Percentiles rank a stretch among this genome's conserved stretches.
phyloP scores from a whole-genome alignment of 2,113 vertebrate species.

The Sylvilagus bachmani region DNA sequence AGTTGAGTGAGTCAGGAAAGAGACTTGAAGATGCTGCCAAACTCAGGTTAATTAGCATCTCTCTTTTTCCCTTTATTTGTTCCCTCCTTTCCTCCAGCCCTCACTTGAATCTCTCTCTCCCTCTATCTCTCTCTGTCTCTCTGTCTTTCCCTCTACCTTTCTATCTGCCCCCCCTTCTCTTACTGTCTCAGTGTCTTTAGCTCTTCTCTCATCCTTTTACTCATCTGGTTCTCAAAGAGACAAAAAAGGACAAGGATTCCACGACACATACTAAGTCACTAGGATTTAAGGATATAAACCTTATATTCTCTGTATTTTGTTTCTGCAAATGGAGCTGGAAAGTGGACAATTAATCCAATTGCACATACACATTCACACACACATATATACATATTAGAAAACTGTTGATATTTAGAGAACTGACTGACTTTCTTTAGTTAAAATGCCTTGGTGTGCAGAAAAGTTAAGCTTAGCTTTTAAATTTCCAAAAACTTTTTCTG shows the following conservation, averaged over 20 bases:
- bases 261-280: background rate
- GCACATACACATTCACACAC: background rate
- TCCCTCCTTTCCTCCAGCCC: rapidly evolving
- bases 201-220: background rate
- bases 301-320: background rate
- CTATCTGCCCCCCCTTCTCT: background rate
- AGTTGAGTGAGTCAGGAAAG: constrained; percentile 55
- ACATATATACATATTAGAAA: background rate
- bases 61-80: too few relatives aligned
- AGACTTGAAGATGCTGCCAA: background rate
- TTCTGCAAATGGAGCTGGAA: background rate
- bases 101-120: background rate
- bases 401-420: background rate
- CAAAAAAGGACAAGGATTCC: background rate
- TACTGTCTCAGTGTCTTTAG: background rate
- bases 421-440: background rate
- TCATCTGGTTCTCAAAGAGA: background rate
- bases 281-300: background rate
- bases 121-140: background rate
- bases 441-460: background rate
- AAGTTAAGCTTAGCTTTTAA: constrained; percentile 33
- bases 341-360: background rate
- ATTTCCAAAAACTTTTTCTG: constrained; percentile 42
- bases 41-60: constrained; percentile 5
- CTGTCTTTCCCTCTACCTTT: background rate